Conservation (phyloP, 1,140 invertebrate genomes). For the Zaprionus camerounensis region DNA sequence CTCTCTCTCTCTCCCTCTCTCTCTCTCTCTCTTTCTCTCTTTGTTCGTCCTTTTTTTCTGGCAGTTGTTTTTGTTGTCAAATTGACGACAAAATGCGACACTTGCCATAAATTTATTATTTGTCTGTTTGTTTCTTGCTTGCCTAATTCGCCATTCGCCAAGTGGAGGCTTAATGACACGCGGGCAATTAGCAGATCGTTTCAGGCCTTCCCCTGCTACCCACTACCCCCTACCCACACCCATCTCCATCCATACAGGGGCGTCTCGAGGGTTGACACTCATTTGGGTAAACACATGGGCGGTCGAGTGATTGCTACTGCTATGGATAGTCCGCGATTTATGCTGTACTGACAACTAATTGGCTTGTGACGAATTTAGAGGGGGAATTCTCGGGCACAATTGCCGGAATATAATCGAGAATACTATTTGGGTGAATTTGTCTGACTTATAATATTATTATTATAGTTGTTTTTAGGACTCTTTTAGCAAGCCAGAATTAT, state of each 20-base stretch:
- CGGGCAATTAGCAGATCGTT: slow-evolving; percentile 82
- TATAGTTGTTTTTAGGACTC: background rate
- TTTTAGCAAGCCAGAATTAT: background rate
- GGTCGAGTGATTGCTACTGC: slow-evolving; percentile 1
- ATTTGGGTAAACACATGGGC: background rate
- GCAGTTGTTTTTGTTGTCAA: slow-evolving; percentile 71
- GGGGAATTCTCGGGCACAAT: background rate
- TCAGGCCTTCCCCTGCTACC: slow-evolving; percentile 33
- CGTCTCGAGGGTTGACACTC: background rate
- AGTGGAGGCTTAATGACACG: slow-evolving; percentile 83
- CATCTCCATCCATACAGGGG: background rate
- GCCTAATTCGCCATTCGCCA: slow-evolving; percentile 64
- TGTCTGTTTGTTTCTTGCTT: slow-evolving; percentile 50
- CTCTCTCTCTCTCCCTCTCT: too few relatives aligned
- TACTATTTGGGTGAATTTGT: background rate
- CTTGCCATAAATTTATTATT: slow-evolving; percentile 83
- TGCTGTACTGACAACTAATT: background rate
- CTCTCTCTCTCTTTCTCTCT: slow-evolving; percentile 11
- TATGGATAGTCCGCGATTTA: slow-evolving; percentile 4
- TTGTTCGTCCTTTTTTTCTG: slow-evolving; percentile 37
- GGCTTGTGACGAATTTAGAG: background rate
- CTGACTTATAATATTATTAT: background rate
- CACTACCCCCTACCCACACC: background rate
- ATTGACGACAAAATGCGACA: slow-evolving; percentile 82
- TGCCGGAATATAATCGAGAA: background rate